Evolutionary conservation across 2,797 vertebrate genomes (phyloP).

Genomic region (Xenopus petersii): DNA sequence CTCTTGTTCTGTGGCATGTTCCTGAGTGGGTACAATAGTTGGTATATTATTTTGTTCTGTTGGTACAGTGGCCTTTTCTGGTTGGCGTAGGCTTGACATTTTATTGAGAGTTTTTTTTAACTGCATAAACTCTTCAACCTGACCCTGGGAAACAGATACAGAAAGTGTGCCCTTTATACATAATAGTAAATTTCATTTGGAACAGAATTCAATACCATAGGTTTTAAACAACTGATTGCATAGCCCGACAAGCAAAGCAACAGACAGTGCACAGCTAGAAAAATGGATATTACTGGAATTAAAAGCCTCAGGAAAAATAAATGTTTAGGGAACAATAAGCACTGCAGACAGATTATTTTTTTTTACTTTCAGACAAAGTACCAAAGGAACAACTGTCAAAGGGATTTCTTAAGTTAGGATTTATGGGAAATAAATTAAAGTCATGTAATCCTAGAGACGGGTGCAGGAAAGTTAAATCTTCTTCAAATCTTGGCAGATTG

Average conservation of each 20-base stretch:
- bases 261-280: too few relatives aligned
- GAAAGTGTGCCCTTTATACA: background rate
- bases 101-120: conserved; percentile 80
- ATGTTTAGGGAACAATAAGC: conserved; percentile 2
- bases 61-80: conserved; percentile 46
- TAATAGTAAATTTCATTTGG: background rate
- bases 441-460: conserved; percentile 40
- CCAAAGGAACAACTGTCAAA: conserved; percentile 53
- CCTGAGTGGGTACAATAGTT: background rate
- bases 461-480: conserved; percentile 41
- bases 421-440: conserved; percentile 46
- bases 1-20: conserved; percentile 1
- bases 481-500: conserved; percentile 38
- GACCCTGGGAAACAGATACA: conserved; percentile 67
- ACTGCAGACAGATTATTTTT: conserved; percentile 45
- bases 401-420: conserved; percentile 42
- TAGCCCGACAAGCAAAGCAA: background rate
- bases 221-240: background rate
- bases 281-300: conserved; percentile 8
- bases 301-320: background rate
- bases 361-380: conserved; percentile 61
- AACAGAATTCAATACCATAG: background rate
- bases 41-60: conserved; percentile 34
- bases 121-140: conserved; percentile 88
- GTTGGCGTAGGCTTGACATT: conserved; percentile 65